A percentile compares a stretch with the other conserved stretches of the same genome.
Evolutionary conservation across 2,888 invertebrate genomes (phyloP).

Genomic region (Heterodera filipjevi): DNA sequence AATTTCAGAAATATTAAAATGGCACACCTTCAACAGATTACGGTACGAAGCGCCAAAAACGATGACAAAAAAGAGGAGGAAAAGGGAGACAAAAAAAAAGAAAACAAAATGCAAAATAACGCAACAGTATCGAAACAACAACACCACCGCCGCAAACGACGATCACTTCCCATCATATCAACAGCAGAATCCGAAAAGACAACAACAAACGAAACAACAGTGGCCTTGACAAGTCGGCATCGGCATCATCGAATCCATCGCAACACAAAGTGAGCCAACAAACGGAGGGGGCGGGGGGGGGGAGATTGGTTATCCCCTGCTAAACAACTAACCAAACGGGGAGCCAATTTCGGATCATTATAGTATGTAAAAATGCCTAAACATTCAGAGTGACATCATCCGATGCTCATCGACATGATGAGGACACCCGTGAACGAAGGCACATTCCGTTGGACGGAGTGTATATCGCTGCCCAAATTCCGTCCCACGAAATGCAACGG

Average conservation of each 20-base stretch:
- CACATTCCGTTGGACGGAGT: constrained; percentile 46
- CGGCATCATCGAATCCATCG: background rate
- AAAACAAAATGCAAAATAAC: background rate
- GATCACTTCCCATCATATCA: background rate
- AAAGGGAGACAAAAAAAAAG: background rate
- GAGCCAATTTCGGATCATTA: background rate
- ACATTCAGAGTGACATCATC: background rate
- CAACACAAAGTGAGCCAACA: background rate
- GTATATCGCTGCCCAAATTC: constrained; percentile 59
- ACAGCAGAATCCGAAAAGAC: background rate
- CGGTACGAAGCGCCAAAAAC: constrained; percentile 8
- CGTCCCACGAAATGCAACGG: constrained; percentile 50
- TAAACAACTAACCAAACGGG: background rate
- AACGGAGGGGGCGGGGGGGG: too few relatives aligned
- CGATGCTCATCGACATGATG: constrained; percentile 12
- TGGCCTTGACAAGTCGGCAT: too few relatives aligned
- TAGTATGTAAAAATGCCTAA: background rate
- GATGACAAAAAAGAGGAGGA: background rate
- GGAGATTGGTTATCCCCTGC: background rate
- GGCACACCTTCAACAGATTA: background rate
- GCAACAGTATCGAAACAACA: background rate
- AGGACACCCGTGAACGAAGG: constrained; percentile 11
- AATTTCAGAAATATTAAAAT: constrained; percentile 17
- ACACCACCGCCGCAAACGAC: background rate
- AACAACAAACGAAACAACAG: too few relatives aligned